Conservation (phyloP, 2,888 invertebrate genomes). For the Agrotis ipsilon region DNA sequence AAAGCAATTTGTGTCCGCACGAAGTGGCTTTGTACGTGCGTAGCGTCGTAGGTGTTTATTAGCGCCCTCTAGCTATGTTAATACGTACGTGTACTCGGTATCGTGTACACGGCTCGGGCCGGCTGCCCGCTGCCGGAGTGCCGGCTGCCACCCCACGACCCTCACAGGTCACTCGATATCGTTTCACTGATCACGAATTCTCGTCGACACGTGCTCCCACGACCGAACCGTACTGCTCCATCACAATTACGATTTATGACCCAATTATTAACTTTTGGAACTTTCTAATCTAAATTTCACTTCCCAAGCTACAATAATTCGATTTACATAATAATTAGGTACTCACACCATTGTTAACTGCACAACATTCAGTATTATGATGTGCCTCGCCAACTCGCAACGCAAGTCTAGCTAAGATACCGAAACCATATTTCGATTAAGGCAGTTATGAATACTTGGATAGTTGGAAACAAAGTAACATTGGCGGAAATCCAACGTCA, state of each 20-base stretch:
- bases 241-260: slow-evolving; percentile 67
- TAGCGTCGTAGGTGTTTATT: slow-evolving; percentile 88
- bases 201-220: slow-evolving; percentile 77
- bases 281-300: slow-evolving; percentile 63
- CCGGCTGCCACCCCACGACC: slow-evolving; percentile 73
- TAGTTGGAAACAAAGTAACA: slow-evolving; percentile 84
- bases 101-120: slow-evolving; percentile 53
- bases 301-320: slow-evolving; percentile 54
- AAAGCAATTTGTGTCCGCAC: slow-evolving; percentile 90
- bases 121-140: slow-evolving; percentile 39
- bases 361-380: slow-evolving; percentile 33
- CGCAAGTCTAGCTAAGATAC: slow-evolving; percentile 66
- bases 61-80: slow-evolving; percentile 80
- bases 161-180: slow-evolving; percentile 83
- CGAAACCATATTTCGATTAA: slow-evolving; percentile 77
- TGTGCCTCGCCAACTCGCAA: slow-evolving; percentile 44
- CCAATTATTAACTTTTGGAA: slow-evolving; percentile 75
- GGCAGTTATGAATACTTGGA: slow-evolving; percentile 77
- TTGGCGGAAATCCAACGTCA: slow-evolving; percentile 87
- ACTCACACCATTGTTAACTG: slow-evolving; percentile 37
- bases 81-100: slow-evolving; percentile 70
- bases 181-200: slow-evolving; percentile 82
- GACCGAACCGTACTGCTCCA: slow-evolving; percentile 60
- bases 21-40: slow-evolving; percentile 88
- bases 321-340: slow-evolving; percentile 55